phyloP scores from a whole-genome alignment of 2,797 vertebrate species.

The Aplochiton taeniatus region DNA sequence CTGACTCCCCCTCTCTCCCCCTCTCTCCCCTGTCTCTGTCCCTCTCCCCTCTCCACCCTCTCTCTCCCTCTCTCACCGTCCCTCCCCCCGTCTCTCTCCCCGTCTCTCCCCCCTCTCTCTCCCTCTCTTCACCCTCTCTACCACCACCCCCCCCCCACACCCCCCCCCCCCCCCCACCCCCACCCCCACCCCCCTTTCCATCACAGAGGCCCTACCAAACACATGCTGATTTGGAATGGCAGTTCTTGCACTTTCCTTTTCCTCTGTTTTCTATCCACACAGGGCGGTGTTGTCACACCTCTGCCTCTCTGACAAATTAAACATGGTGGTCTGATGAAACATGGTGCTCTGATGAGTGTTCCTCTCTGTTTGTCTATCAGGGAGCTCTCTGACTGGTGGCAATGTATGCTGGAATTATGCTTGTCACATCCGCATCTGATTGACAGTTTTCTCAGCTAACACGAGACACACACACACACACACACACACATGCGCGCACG shows the following conservation, averaged over 20 bases:
- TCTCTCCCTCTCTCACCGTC: too few relatives aligned
- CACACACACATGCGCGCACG: constrained; percentile 15
- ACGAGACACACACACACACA: constrained; percentile 18
- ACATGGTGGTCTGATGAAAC: constrained; percentile 44
- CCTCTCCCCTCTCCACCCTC: too few relatives aligned
- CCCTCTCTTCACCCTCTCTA: too few relatives aligned
- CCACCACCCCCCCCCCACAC: too few relatives aligned
- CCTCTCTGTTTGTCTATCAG: constrained; percentile 7
- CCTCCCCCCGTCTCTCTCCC: too few relatives aligned
- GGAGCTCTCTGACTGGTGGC: not conserved
- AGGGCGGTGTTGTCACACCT: constrained; percentile 38
- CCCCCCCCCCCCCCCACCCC: too few relatives aligned
- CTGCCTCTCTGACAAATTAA: constrained; percentile 59
- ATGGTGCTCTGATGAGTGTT: constrained; percentile 39
- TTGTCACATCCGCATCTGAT: constrained; percentile 30
- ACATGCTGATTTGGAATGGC: constrained; percentile 6
- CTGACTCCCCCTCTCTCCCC: too few relatives aligned
- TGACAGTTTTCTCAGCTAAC: constrained; percentile 41
- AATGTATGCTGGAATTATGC: constrained; percentile 34
- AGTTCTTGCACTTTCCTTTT: constrained; percentile 16
- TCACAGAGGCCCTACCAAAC: too few relatives aligned
- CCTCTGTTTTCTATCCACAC: constrained; percentile 35
- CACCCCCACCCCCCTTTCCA: too few relatives aligned
- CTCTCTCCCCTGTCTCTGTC: too few relatives aligned
- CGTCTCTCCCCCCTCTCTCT: too few relatives aligned